A percentile compares a stretch with the other conserved stretches of the same genome.
Conservation (phyloP, 2,797 vertebrate genomes). For the Vireo griseus region DNA sequence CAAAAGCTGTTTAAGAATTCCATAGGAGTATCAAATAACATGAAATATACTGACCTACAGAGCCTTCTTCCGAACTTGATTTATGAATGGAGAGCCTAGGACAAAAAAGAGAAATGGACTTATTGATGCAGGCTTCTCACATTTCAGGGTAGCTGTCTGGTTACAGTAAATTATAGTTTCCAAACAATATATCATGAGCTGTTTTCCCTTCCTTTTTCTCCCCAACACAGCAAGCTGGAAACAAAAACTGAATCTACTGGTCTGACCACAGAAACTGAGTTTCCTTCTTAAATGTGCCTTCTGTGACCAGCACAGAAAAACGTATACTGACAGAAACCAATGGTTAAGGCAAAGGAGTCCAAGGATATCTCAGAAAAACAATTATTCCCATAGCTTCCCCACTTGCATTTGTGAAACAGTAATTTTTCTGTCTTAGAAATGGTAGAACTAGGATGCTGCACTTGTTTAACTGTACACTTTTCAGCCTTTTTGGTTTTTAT, state of each 20-base stretch:
- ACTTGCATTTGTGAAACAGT: neutral
- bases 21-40: constrained; percentile 23
- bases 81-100: constrained; percentile 89
- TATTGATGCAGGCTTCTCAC: constrained; percentile 33
- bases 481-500: neutral
- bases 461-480: neutral
- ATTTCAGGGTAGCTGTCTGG: constrained; percentile 15
- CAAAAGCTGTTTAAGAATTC: constrained; percentile 28
- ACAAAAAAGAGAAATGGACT: constrained; percentile 36
- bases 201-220: constrained; percentile 33
- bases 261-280: constrained; percentile 21
- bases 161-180: constrained; percentile 53
- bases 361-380: neutral
- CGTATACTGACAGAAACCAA: neutral
- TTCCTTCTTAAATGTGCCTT: constrained; percentile 5
- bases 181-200: constrained; percentile 4
- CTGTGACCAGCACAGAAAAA: constrained; percentile 34
- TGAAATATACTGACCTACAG: constrained; percentile 83
- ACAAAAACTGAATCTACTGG: neutral
- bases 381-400: neutral
- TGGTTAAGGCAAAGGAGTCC: neutral
- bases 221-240: neutral
- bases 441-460: neutral
- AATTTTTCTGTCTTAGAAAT: neutral
- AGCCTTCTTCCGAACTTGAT: constrained; percentile 94